phyloP scores from a whole-genome alignment of 2,797 vertebrate genomes.

The Parotocinclus haroldoi region DNA sequence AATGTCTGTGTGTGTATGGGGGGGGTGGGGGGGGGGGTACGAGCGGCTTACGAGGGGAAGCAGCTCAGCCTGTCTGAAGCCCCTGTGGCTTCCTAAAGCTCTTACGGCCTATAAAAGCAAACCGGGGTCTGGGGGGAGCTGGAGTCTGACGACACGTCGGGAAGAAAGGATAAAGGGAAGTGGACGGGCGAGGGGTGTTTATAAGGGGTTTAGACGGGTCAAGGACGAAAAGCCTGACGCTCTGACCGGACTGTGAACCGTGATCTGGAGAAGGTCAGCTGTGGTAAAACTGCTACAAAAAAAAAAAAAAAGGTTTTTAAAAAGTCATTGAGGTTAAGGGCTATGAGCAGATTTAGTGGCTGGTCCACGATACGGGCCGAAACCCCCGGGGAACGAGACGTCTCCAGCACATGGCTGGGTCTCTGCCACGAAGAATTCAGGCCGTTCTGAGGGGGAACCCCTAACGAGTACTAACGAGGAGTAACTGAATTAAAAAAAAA shows the following conservation, averaged over 20 bases:
- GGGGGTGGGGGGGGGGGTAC: constrained; percentile 35
- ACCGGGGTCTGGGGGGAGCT: background rate
- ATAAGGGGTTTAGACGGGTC: background rate
- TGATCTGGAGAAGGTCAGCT: background rate
- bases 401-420: too few species aligned
- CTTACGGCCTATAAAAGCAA: background rate
- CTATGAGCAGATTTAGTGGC: too few species aligned
- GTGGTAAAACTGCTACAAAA: too few species aligned
- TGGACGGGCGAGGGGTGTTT: constrained; percentile 5
- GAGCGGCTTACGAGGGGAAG: constrained; percentile 23
- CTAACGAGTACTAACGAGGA: too few species aligned
- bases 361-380: too few species aligned
- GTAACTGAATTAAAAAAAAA: too few species aligned
- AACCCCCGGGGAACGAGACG: too few species aligned
- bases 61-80: constrained; percentile 48
- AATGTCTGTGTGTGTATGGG: constrained; percentile 12
- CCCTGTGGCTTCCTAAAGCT: constrained; percentile 15
- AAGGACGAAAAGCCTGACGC: background rate
- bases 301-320: too few species aligned
- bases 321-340: too few species aligned
- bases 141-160: background rate
- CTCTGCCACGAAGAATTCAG: too few species aligned
- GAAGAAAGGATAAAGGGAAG: constrained; percentile 6
- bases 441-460: too few species aligned
- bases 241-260: background rate